These are phyloP conservation scores for Helleia helle DNA, from an alignment of 2,888 invertebrate species.

Conservation along the genomic window DNA sequence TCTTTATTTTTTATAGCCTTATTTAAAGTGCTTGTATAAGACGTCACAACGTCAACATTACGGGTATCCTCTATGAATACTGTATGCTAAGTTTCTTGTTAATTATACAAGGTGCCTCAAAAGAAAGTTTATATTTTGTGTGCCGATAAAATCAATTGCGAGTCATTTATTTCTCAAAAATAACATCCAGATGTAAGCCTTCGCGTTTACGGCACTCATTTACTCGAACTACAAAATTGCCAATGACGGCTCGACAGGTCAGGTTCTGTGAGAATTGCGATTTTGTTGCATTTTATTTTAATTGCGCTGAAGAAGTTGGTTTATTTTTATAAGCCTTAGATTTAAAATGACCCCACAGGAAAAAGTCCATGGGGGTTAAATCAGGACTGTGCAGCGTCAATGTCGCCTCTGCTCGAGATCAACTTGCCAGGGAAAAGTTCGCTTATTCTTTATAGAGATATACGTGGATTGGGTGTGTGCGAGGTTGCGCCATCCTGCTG, in stretches of 20 bases:
- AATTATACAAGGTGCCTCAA: no score
- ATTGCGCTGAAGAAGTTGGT: conserved; percentile 1
- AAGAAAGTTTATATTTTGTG: no score
- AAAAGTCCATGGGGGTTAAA: conserved; percentile 15
- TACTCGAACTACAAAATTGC: conserved; percentile 15
- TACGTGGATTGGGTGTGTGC: conserved; percentile 16
- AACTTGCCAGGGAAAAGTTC: conserved; percentile 66
- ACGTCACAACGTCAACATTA: no score
- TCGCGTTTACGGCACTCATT: conserved; percentile 21
- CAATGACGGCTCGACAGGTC: conserved; percentile 16
- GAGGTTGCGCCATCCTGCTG: conserved; percentile 18
- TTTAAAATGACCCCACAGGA: conserved; percentile 14
- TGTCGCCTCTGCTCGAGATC: conserved; percentile 12
- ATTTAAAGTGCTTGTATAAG: no score
- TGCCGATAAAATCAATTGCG: no score
- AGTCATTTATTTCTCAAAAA: no score
- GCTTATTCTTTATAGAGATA: conserved; percentile 11
- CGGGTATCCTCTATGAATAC: no score
- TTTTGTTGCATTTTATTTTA: conserved; percentile 11
- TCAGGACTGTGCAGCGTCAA: conserved; percentile 14
- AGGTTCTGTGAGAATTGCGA: conserved; percentile 14
- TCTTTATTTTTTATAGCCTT: no score
- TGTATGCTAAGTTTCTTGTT: no score
- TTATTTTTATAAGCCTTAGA: conserved; percentile 13
- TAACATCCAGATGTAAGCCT: no score